phyloP scores from a whole-genome alignment of 2,888 invertebrate genomes.

The Papilio gigon region DNA sequence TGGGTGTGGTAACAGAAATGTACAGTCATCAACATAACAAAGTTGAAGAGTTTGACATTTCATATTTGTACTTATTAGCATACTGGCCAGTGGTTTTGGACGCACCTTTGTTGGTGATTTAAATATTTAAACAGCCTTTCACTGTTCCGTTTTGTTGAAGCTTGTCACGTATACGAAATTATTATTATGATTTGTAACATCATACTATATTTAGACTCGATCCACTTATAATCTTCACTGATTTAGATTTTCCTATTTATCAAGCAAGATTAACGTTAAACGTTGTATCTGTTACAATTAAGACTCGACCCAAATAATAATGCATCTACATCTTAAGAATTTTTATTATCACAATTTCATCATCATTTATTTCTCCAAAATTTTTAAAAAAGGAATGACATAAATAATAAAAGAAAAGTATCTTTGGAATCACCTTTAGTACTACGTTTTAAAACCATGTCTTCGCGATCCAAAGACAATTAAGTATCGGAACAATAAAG shows the following conservation, averaged over 20 bases:
- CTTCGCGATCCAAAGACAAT: constrained; percentile 48
- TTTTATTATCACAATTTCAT: background rate
- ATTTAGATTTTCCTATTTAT: background rate
- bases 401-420: too few species aligned
- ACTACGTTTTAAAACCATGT: background rate
- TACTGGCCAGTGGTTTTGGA: constrained; percentile 69
- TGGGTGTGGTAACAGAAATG: constrained; percentile 71
- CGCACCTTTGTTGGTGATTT: constrained; percentile 60
- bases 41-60: constrained; percentile 70
- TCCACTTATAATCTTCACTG: constrained; percentile 6
- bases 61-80: constrained; percentile 68
- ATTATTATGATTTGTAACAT: constrained; percentile 28
- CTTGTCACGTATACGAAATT: constrained; percentile 32
- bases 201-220: constrained; percentile 21
- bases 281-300: background rate
- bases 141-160: constrained; percentile 49
- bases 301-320: background rate
- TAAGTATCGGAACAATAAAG: constrained; percentile 61
- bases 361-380: background rate
- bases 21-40: constrained; percentile 74
- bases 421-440: too few species aligned
- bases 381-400: background rate
- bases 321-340: background rate
- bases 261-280: background rate
- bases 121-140: constrained; percentile 68